A percentile compares a stretch with the other conserved stretches of the same genome.
Conservation (phyloP, 2,113 vertebrate genomes). For the Pelusios castaneus region DNA sequence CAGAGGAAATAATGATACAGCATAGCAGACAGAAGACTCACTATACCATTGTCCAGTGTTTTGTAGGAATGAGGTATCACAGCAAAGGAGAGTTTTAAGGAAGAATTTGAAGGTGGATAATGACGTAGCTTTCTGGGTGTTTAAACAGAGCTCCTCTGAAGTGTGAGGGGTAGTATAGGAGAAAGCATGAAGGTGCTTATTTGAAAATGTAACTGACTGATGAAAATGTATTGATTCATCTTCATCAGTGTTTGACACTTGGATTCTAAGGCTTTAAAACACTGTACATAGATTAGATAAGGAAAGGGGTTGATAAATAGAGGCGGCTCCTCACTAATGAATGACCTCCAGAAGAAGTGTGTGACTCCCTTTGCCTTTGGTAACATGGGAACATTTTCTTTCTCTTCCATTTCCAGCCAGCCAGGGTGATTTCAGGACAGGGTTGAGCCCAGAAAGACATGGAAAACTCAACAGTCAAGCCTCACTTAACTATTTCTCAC, state of each 20-base stretch:
- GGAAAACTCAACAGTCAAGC: neutral
- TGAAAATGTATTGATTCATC: neutral
- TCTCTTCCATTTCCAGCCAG: neutral
- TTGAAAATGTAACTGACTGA: neutral
- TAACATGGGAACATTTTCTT: neutral
- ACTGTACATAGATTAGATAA: neutral
- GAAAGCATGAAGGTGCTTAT: neutral
- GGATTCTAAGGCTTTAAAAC: neutral
- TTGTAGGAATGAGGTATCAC: neutral
- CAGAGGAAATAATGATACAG: neutral
- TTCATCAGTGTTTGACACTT: accelerated
- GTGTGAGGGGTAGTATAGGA: neutral
- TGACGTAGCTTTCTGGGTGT: neutral
- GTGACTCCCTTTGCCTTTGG: neutral
- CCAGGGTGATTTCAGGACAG: neutral
- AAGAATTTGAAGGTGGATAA: neutral
- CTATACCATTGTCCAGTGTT: neutral
- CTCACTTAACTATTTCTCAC: neutral
- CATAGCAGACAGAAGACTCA: neutral
- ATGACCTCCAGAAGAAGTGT: neutral
- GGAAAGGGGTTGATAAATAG: neutral
- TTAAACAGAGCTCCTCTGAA: neutral
- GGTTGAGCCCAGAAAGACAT: neutral
- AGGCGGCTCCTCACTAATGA: neutral
- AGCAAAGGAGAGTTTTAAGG: neutral